phyloP scores from a whole-genome alignment of 1,140 invertebrate genomes.

The Stratiolaelaps scimitus region DNA sequence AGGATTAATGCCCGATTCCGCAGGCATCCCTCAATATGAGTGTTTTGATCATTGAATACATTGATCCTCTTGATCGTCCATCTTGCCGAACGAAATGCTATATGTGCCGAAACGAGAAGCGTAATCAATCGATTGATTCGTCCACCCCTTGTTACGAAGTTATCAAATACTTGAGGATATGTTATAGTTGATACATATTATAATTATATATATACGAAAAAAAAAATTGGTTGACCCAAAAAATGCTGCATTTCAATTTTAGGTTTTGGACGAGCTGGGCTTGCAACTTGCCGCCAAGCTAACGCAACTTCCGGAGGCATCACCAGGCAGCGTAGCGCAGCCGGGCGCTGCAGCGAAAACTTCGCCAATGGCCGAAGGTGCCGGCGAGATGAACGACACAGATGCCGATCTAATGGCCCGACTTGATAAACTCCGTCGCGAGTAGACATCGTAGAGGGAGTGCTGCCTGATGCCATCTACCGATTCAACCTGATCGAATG shows the following conservation, averaged over 20 bases:
- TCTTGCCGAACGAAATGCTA: not conserved
- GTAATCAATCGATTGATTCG: not conserved
- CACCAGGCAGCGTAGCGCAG: conserved; percentile 46
- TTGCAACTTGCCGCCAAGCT: conserved; percentile 80
- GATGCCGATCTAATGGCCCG: conserved; percentile 89
- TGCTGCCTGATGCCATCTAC: no score
- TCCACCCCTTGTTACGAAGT: not conserved
- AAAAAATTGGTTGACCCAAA: not conserved
- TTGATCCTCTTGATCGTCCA: not conserved
- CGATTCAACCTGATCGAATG: no score
- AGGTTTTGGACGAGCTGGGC: conserved; percentile 93
- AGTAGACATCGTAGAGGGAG: conserved; percentile 52
- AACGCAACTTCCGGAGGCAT: conserved; percentile 65
- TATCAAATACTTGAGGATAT: no score
- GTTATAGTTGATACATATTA: no score
- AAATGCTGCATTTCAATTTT: conserved; percentile 43
- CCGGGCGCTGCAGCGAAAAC: conserved; percentile 36
- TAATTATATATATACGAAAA: no score
- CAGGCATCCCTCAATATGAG: conserved; percentile 42
- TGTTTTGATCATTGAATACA: not conserved
- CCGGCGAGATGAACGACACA: conserved; percentile 73
- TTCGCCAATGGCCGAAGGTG: conserved; percentile 47
- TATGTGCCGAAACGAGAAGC: not conserved
- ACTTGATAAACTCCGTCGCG: conserved; percentile 77
- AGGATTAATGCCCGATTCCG: conserved; percentile 32